phyloP scores from a whole-genome alignment of 2,797 vertebrate genomes.

The Pseudotriccus pelzelni region DNA sequence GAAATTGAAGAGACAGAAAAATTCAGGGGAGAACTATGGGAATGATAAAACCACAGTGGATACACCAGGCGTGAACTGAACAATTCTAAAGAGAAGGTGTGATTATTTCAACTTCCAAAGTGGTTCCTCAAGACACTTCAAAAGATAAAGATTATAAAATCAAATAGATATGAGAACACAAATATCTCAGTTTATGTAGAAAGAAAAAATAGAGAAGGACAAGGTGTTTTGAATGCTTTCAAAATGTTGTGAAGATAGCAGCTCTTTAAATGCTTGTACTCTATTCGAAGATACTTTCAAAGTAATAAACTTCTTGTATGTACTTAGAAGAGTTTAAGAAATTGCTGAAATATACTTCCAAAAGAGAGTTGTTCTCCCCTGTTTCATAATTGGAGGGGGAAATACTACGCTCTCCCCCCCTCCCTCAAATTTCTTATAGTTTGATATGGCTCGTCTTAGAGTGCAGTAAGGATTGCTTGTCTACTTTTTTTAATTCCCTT shows the following conservation, averaged over 20 bases:
- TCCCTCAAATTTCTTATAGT: neutral
- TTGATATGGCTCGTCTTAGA: neutral
- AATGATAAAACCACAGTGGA: neutral
- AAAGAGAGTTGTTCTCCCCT: neutral
- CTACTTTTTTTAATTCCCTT: neutral
- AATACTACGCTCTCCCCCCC: fast-evolving
- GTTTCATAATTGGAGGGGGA: neutral
- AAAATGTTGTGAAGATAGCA: neutral
- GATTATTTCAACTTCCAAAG: neutral
- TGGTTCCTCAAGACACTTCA: neutral
- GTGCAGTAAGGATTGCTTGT: neutral
- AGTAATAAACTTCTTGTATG: neutral
- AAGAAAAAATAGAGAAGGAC: neutral
- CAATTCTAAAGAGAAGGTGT: neutral
- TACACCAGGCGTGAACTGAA: neutral
- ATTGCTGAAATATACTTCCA: neutral
- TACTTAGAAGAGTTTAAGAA: neutral
- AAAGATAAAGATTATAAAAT: neutral
- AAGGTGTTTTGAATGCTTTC: neutral
- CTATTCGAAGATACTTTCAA: neutral
- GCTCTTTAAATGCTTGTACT: neutral
- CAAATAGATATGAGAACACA: neutral
- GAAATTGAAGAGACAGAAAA: neutral
- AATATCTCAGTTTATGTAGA: neutral
- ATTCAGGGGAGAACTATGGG: neutral